Conservation (phyloP, 2,113 vertebrate genomes). For the Actenoides lindsayi region DNA sequence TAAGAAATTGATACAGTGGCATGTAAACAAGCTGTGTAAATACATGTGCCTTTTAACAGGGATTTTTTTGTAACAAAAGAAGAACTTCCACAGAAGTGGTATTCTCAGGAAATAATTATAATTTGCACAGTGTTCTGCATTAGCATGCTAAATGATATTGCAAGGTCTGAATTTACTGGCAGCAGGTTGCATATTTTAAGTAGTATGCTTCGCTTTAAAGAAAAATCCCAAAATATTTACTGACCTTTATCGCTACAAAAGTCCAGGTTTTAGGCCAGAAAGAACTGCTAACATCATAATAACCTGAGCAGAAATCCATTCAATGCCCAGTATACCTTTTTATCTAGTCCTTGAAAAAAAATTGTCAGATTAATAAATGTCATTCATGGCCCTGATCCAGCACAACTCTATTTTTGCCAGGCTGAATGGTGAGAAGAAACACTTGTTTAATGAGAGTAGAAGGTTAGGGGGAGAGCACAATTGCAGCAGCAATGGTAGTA, state of each 20-base stretch:
- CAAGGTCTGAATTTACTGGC: background rate
- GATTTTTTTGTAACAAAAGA: background rate
- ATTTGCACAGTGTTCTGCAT: background rate
- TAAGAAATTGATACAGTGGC: background rate
- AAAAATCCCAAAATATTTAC: background rate
- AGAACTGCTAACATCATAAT: background rate
- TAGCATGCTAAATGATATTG: background rate
- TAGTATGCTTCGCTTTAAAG: background rate
- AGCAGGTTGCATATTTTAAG: background rate
- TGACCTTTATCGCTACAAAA: background rate
- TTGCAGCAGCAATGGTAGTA: background rate
- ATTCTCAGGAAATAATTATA: slow-evolving; percentile 5
- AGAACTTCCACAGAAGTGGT: background rate
- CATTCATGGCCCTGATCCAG: background rate
- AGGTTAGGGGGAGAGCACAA: background rate
- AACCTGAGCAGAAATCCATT: background rate
- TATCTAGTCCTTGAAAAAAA: background rate
- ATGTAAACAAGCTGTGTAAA: slow-evolving; percentile 38
- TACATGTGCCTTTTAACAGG: background rate
- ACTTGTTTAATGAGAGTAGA: background rate
- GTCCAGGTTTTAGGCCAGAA: background rate
- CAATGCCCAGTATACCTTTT: background rate
- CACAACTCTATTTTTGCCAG: background rate
- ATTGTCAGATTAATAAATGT: background rate
- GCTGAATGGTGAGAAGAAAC: background rate